Evolutionary conservation across 2,888 invertebrate genomes (phyloP).

Genomic region (Pantelozetes paolii): DNA sequence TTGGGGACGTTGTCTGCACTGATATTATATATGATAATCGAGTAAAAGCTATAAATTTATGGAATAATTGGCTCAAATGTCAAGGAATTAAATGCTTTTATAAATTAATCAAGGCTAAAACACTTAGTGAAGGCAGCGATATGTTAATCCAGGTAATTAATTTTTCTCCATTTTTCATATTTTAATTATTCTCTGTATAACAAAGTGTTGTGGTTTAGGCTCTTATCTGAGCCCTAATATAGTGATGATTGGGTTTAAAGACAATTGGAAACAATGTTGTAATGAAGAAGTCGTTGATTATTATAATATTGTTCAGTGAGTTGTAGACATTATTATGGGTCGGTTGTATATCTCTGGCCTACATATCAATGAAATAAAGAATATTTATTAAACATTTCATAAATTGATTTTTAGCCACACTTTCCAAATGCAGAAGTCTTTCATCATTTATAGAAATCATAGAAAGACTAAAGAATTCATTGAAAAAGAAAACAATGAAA

Average conservation of each 20-base stretch:
- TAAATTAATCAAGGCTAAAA: conserved; percentile 47
- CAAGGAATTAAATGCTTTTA: conserved; percentile 47
- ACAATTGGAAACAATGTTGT: conserved; percentile 50
- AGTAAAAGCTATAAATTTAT: conserved; percentile 36
- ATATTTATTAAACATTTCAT: too few relatives aligned
- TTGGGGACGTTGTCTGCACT: conserved; percentile 14
- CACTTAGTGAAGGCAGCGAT: conserved; percentile 52
- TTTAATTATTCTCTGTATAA: too few relatives aligned
- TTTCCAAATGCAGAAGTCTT: neutral
- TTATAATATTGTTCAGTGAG: conserved; percentile 53
- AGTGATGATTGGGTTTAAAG: conserved; percentile 56
- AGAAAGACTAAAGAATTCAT: too few relatives aligned
- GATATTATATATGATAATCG: neutral
- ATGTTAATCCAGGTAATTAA: conserved; percentile 33
- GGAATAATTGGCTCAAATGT: conserved; percentile 46
- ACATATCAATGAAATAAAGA: too few relatives aligned
- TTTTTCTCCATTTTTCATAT: too few relatives aligned
- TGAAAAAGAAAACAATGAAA: too few relatives aligned
- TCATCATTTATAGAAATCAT: conserved; percentile 4
- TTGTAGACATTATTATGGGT: conserved; percentile 27
- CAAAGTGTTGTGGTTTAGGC: too few relatives aligned
- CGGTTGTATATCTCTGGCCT: neutral
- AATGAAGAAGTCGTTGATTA: conserved; percentile 51
- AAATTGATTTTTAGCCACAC: too few relatives aligned
- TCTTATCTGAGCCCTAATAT: conserved; percentile 58